phyloP scores from a whole-genome alignment of 2,113 vertebrate species.

The Riparia riparia region DNA sequence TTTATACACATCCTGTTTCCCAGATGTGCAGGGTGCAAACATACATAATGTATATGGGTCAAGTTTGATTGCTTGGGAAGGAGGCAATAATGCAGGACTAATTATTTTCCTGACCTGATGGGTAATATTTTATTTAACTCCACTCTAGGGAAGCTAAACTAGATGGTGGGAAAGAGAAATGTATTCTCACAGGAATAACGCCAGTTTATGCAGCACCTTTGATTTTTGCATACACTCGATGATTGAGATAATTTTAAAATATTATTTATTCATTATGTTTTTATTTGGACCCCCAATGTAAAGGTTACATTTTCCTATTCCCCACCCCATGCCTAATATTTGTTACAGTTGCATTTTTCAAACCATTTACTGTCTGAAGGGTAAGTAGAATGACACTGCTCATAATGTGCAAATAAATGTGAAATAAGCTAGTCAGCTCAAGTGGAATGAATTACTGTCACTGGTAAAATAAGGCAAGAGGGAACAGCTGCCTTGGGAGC shows the following conservation, averaged over 20 bases:
- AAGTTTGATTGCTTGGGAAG: constrained; percentile 77
- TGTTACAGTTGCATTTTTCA: constrained; percentile 74
- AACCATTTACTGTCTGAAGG: constrained; percentile 74
- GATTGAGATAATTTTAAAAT: constrained; percentile 68
- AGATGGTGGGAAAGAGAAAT: constrained; percentile 57
- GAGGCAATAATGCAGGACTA: constrained; percentile 76
- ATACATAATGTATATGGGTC: constrained; percentile 85
- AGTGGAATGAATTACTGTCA: constrained; percentile 82
- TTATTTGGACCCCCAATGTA: constrained; percentile 46
- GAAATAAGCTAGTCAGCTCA: constrained; percentile 74
- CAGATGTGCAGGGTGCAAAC: constrained; percentile 61
- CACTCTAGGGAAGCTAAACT: constrained; percentile 61
- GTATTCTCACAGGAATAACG: constrained; percentile 58
- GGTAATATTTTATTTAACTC: constrained; percentile 81
- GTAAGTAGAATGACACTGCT: constrained; percentile 78
- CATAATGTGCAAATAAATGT: constrained; percentile 78
- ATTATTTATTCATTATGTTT: constrained; percentile 78
- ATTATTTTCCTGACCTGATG: constrained; percentile 81
- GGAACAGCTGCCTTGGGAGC: constrained; percentile 78
- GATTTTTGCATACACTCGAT: constrained; percentile 58
- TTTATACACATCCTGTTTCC: background rate
- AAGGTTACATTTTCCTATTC: constrained; percentile 32
- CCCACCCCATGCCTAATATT: constrained; percentile 51
- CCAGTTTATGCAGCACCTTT: constrained; percentile 63
- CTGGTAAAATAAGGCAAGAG: constrained; percentile 74